A percentile compares a stretch with the other conserved stretches of the same genome.
These are phyloP conservation scores for Pammene aurita DNA, from an alignment of 2,888 invertebrate genomes.

Conservation along the genomic window DNA sequence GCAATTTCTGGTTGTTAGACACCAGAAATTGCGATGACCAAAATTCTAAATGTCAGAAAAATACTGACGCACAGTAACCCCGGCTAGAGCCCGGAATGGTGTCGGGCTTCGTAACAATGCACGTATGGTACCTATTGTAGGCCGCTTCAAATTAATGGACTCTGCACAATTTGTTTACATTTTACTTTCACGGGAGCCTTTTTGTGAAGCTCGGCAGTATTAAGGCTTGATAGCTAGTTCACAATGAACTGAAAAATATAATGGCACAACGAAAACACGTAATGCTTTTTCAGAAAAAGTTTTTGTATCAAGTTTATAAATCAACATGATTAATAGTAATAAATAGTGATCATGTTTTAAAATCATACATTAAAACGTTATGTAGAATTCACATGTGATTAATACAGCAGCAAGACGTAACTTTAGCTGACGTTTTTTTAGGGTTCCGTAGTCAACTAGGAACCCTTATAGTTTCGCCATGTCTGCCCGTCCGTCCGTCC, in stretches of 20 bases:
- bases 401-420: too few species aligned
- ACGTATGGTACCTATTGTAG: slow-evolving; percentile 42
- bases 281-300: slow-evolving; percentile 1
- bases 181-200: slow-evolving; percentile 35
- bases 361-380: too few species aligned
- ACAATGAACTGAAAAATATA: slow-evolving; percentile 18
- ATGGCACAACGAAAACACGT: slow-evolving; percentile 15
- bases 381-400: too few species aligned
- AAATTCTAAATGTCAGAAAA: slow-evolving; percentile 1
- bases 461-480: too few species aligned
- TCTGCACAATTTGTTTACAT: slow-evolving; percentile 41
- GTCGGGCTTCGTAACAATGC: slow-evolving; percentile 40
- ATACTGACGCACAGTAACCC: not conserved
- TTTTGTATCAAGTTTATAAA: not conserved
- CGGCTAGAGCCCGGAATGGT: slow-evolving; percentile 30
- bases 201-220: slow-evolving; percentile 18
- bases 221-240: not conserved
- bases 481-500: too few species aligned
- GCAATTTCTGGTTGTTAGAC: not conserved
- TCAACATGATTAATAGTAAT: not conserved
- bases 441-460: too few species aligned
- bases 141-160: slow-evolving; percentile 42
- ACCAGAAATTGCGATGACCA: too few species aligned
- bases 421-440: too few species aligned
- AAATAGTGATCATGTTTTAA: too few species aligned